Evolutionary conservation across 2,888 invertebrate species (phyloP).

Genomic region (Amphiduros pacificus): DNA sequence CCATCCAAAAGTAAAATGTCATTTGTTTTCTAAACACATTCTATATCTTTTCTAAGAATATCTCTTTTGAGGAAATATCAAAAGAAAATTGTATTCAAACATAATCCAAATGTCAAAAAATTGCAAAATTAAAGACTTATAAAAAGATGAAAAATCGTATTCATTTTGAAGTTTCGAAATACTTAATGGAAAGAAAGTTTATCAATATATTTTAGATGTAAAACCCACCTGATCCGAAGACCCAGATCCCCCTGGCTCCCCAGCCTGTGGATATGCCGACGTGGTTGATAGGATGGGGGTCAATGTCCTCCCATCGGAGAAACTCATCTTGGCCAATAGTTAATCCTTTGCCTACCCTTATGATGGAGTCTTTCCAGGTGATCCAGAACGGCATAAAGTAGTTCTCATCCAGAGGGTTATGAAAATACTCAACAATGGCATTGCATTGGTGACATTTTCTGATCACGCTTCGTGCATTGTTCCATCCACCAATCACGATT

Average conservation of each 20-base stretch:
- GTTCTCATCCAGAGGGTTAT: constrained; percentile 32
- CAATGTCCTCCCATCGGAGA: constrained; percentile 38
- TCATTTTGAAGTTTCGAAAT: too few species aligned
- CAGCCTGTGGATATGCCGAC: constrained; percentile 40
- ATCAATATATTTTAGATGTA: not conserved
- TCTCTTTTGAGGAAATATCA: too few species aligned
- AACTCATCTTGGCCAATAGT: constrained; percentile 33
- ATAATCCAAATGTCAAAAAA: too few species aligned
- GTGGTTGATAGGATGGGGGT: constrained; percentile 38
- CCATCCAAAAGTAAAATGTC: too few species aligned
- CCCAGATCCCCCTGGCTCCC: constrained; percentile 38
- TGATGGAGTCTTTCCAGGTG: constrained; percentile 32
- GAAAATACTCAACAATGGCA: constrained; percentile 28
- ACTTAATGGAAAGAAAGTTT: not conserved
- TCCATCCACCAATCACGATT: constrained; percentile 87
- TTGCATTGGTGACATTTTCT: constrained; percentile 38
- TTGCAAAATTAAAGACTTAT: too few species aligned
- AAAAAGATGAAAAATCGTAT: too few species aligned
- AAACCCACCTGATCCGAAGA: constrained; percentile 25
- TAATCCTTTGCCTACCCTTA: constrained; percentile 33
- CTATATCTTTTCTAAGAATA: too few species aligned
- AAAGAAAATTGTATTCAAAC: too few species aligned
- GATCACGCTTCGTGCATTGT: constrained; percentile 71
- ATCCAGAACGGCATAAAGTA: constrained; percentile 38
- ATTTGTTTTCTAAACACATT: too few species aligned